These are phyloP conservation scores for Oegoconia quadripuncta DNA, from an alignment of 2,888 invertebrate genomes.

Conservation along the genomic window DNA sequence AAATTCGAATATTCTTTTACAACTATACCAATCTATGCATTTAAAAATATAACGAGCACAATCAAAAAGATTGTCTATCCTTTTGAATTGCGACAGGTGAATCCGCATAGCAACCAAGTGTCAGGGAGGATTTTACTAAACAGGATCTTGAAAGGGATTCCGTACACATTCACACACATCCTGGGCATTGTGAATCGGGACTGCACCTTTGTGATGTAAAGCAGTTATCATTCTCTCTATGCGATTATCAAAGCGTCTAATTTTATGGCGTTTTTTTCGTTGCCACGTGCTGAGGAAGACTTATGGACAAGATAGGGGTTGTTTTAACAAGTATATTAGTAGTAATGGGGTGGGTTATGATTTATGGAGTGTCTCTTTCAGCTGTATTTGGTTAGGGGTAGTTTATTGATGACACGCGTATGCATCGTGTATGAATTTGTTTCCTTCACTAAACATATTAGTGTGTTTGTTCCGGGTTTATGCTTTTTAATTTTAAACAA, in stretches of 20 bases:
- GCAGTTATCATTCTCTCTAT: slow-evolving; percentile 62
- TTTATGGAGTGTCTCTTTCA: slow-evolving; percentile 74
- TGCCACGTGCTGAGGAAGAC: slow-evolving; percentile 54
- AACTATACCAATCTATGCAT: slow-evolving; percentile 9
- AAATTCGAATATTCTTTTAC: slow-evolving; percentile 30
- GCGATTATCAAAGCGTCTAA: slow-evolving; percentile 53
- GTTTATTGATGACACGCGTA: slow-evolving; percentile 73
- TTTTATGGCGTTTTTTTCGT: slow-evolving; percentile 56
- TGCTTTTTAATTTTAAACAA: no score
- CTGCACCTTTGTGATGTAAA: slow-evolving; percentile 69
- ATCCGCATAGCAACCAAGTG: slow-evolving; percentile 48
- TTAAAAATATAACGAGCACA: no score
- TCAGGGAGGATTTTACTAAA: slow-evolving; percentile 31
- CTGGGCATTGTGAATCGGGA: slow-evolving; percentile 51
- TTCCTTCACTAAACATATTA: slow-evolving; percentile 31
- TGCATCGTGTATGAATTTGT: slow-evolving; percentile 46
- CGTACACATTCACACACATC: slow-evolving; percentile 52
- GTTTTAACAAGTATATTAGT: slow-evolving; percentile 77
- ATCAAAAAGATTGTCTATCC: background rate
- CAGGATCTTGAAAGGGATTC: slow-evolving; percentile 43
- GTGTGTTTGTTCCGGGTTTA: slow-evolving; percentile 4
- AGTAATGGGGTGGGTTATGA: slow-evolving; percentile 68
- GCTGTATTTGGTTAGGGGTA: slow-evolving; percentile 62
- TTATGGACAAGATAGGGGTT: slow-evolving; percentile 73
- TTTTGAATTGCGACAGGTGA: slow-evolving; percentile 49